Evolutionary conservation across 2,113 vertebrate genomes (phyloP), one percentile per base, ranked within the genome.

Genomic region (Limnothrissa miodon): DNA sequence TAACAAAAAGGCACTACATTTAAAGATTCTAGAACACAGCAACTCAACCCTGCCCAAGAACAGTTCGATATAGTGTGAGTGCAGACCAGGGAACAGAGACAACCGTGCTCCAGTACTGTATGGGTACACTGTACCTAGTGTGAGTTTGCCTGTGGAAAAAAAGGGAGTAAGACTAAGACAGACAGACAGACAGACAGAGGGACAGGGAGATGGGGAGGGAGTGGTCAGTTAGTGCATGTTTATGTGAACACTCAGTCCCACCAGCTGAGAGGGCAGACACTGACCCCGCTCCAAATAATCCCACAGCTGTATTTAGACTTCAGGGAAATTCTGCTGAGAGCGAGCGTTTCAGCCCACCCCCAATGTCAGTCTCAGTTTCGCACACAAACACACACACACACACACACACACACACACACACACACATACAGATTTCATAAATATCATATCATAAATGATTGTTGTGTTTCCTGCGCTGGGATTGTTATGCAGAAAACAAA

Each of bases 281-380:
- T 89, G 89, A 91, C 83, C 87, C 81, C 39, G 83, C 44, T 85
- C 81, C 56, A 59, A 56, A 84, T 80, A 39, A 79, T 82, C 88
- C 56, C 86, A 84, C 87, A 89, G 89, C 90, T 91, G 90, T 88
- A 90, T 91, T 92, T 87, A 83, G 82, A 42, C 82, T 86, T 80
- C 84, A 59, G 85, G 85, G 80, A 86, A 81, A 85, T 79, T 85
- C 81, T 81, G 36, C 66, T 74, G 62, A 66, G 10, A 66, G 25
- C n/a, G n/a, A 29, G 29, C 5, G 1, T 42, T 4, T 21, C 21
- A 5, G 10, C 53, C 53, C 23, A 19, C 17, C 48, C 48, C 48
- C 48, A 53, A 17, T 21, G 4, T 53, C 53, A 42, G 42, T 21
- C 84, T 83, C 56, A 86, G 70, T 81, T 51, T 87, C 59, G 19